Evolutionary conservation across 2,888 invertebrate species (phyloP).

Genomic region (Pammene fasciana): DNA sequence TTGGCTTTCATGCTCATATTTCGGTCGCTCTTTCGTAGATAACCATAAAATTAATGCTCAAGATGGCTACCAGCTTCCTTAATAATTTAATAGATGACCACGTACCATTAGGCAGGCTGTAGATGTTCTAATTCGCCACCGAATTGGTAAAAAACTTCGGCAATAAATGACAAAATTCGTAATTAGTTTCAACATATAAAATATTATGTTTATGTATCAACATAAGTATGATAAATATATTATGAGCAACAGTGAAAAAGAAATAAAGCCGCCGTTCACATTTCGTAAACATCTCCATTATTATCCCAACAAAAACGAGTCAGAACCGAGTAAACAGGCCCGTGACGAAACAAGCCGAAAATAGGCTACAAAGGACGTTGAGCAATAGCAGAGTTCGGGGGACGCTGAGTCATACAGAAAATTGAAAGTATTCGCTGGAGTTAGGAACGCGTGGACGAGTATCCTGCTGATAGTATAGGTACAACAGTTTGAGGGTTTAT

Average conservation of each 20-base stretch:
- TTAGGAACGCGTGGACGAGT: constrained; percentile 2
- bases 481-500: not conserved
- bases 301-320: constrained; percentile 27
- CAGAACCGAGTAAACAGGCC: constrained; percentile 30
- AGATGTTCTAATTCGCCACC: no score
- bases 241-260: constrained; percentile 7
- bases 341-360: constrained; percentile 27
- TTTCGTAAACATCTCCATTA: constrained; percentile 34
- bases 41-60: no score
- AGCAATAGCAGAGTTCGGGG: constrained; percentile 29
- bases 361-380: constrained; percentile 24
- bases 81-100: no score
- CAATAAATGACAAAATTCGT: no score
- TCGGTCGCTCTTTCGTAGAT: no score
- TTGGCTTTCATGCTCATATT: no score
- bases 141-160: no score
- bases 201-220: not conserved
- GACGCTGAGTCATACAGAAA: constrained; percentile 41
- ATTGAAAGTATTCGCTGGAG: constrained; percentile 40
- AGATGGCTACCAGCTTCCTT: no score
- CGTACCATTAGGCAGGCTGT: no score
- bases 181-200: not conserved
- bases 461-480: no score
- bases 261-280: constrained; percentile 28
- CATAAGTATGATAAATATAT: no score